phyloP scores from a whole-genome alignment of 2,888 invertebrate species.

The Cybosia mesomella region DNA sequence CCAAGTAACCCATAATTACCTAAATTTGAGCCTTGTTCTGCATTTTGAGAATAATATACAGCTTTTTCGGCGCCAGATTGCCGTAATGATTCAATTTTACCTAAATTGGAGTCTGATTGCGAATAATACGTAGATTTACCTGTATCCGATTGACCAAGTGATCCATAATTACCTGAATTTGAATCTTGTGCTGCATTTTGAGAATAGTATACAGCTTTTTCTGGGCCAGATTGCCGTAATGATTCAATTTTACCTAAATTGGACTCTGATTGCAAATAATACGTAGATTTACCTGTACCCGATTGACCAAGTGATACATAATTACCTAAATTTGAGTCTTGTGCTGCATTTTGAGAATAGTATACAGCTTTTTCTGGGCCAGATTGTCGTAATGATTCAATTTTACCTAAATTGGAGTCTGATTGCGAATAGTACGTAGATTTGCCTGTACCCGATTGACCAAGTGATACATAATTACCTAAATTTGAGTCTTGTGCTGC shows the following conservation, averaged over 20 bases:
- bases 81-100: conserved; percentile 4
- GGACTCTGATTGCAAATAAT: background rate
- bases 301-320: background rate
- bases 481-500: background rate
- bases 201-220: background rate
- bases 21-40: background rate
- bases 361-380: background rate
- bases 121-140: background rate
- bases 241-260: conserved; percentile 6
- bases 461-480: background rate
- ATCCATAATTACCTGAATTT: background rate
- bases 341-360: background rate
- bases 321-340: background rate
- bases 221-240: background rate
- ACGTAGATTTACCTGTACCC: background rate
- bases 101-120: background rate
- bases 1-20: background rate
- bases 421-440: background rate
- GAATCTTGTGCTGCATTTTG: background rate
- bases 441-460: background rate
- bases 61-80: background rate
- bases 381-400: conserved; percentile 10
- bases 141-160: background rate
- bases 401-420: background rate
- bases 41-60: background rate